Percentiles rank a stretch among this genome's conserved stretches.
Evolutionary conservation across 2,888 invertebrate genomes (phyloP).

Genomic region (Drosophila anomelani): DNA sequence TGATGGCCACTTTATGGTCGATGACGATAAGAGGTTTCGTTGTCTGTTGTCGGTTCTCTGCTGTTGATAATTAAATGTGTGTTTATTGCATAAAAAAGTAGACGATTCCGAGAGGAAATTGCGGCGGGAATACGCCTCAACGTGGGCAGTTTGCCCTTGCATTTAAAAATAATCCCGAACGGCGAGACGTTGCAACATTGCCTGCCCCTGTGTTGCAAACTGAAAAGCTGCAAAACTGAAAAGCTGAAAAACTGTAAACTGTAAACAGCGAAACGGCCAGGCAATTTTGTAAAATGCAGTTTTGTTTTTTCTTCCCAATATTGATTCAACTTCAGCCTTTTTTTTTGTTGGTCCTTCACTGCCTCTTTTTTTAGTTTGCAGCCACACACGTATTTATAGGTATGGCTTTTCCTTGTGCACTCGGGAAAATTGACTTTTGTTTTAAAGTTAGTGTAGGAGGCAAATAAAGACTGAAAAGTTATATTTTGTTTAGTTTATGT

Average conservation of each 20-base stretch:
- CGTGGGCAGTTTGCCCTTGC: conserved; percentile 77
- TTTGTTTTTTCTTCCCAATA: conserved; percentile 35
- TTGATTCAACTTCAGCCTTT: conserved; percentile 49
- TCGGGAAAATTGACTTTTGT: not conserved
- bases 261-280: conserved; percentile 40
- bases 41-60: not conserved
- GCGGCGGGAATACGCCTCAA: conserved; percentile 37
- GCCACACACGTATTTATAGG: conserved; percentile 33
- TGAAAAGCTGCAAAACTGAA: conserved; percentile 33
- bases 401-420: conserved; percentile 29
- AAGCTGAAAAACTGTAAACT: conserved; percentile 53
- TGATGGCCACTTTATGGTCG: conserved; percentile 34
- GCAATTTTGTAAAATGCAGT: conserved; percentile 61
- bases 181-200: conserved; percentile 57
- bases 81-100: conserved; percentile 44
- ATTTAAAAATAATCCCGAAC: conserved; percentile 76
- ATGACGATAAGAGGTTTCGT: conserved; percentile 26
- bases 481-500: not conserved
- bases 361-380: conserved; percentile 12
- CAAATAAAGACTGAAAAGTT: no score
- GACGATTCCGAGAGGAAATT: not conserved
- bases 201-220: conserved; percentile 33
- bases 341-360: conserved; percentile 15
- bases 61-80: conserved; percentile 70
- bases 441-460: not conserved